Base-by-base conservation (phyloP, 2,888 invertebrate genomes). In the Lutraria lutraria region DNA sequence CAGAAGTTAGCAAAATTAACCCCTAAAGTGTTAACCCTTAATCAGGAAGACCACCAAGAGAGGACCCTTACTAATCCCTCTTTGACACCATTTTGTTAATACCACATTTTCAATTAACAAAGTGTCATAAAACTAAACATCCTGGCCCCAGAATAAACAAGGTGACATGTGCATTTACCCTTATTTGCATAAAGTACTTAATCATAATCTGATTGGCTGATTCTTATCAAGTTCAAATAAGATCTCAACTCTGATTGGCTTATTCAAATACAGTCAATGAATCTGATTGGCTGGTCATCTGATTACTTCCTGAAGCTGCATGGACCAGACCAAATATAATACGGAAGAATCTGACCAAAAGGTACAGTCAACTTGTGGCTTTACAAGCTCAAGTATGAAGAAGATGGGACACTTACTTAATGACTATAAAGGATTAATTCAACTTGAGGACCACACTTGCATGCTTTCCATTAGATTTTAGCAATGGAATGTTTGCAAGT, bases 401-500 rank as follows among this genome's bases (percentile, higher is more conserved):
- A 25, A 8, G n/a, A 68, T 13, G 63, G 25, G 8, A 25, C 25
- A n/a, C n/a, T n/a, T 25, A 68, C 63, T 10, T n/a, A 25, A n/a
- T 3, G 21, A 3, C 8, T 21, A n/a, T 60, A n/a, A 31, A 79
- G 68, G 72, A 79, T 85, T 29, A 54, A 29, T 0, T 54, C 52
- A 34, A 54, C 76, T 76, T 21, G 60, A 85, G 86, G 89, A 13
- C 89, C 92, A 92, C 91, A 91, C 92, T 92, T 92, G 90, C 91
- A 91, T 87, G 90, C 92, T 89, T 88, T 92, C 90, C 92, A 88
- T 89, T 53, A 72, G 87, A 80, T 85, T 83, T 15, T 80, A 86
- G 13, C 72, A 85, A 92, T 91, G 92, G 92, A 92, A 92, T 88
- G 92, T 89, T 60, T 90, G 92, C 76, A 89, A 90, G 90, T 90